Percentiles rank a stretch among this genome's conserved stretches.
Evolutionary conservation across 2,888 invertebrate species (phyloP).

Genomic region (Drosophila paramelanica): DNA sequence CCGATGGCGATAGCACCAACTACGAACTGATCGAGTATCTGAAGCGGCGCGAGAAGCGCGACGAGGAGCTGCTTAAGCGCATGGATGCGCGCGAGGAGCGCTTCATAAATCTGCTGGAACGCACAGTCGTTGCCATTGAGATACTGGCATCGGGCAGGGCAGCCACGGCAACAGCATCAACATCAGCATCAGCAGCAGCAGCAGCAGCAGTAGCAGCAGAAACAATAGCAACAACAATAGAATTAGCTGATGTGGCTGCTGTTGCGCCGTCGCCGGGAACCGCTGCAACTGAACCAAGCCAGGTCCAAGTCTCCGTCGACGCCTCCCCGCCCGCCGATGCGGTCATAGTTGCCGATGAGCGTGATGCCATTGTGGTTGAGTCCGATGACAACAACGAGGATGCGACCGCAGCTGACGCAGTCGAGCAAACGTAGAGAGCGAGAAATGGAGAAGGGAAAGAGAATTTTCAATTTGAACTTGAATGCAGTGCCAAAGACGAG

Average conservation of each 20-base stretch:
- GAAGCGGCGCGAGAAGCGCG: constrained; percentile 84
- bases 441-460: not conserved
- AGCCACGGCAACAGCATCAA: not conserved
- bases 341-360: constrained; percentile 15
- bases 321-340: constrained; percentile 9
- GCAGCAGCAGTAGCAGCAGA: constrained; percentile 1
- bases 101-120: constrained; percentile 82
- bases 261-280: not conserved
- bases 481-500: constrained; percentile 76
- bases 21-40: constrained; percentile 85
- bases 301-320: not conserved
- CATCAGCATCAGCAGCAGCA: not conserved
- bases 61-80: constrained; percentile 83
- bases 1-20: constrained; percentile 84
- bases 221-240: not conserved
- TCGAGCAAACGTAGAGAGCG: constrained; percentile 29
- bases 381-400: constrained; percentile 37
- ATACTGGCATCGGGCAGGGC: constrained; percentile 70
- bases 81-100: constrained; percentile 85
- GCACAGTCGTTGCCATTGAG: constrained; percentile 84
- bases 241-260: not conserved
- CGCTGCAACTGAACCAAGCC: not conserved
- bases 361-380: constrained; percentile 37
- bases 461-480: not conserved
- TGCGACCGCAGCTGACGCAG: not conserved